Percentiles rank a stretch among this genome's conserved stretches.
These are phyloP conservation scores for Cataglyphis albicans DNA, from an alignment of 2,888 invertebrate species.

Conservation along the genomic window DNA sequence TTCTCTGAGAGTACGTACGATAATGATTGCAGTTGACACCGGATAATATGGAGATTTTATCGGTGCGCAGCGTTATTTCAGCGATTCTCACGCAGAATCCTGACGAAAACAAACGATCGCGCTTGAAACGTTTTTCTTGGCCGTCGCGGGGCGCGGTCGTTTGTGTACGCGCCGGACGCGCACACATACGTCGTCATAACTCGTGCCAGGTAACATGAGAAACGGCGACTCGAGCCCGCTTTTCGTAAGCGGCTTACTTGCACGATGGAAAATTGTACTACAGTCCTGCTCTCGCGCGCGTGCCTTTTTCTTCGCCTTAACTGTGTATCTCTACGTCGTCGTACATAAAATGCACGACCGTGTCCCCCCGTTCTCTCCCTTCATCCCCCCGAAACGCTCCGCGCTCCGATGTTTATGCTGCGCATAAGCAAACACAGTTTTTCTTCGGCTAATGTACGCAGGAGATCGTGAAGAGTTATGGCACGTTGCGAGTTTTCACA, in stretches of 20 bases:
- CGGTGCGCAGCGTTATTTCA: slow-evolving; percentile 26
- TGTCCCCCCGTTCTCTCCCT: not conserved
- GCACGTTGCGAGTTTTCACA: slow-evolving; percentile 46
- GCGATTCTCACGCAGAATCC: slow-evolving; percentile 55
- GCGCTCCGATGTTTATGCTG: slow-evolving; percentile 59
- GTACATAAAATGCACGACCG: slow-evolving; percentile 55
- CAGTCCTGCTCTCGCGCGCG: slow-evolving; percentile 52
- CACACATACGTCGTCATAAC: slow-evolving; percentile 70
- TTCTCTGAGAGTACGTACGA: not conserved
- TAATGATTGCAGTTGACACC: slow-evolving; percentile 8
- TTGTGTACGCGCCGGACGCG: slow-evolving; percentile 62
- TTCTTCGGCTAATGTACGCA: slow-evolving; percentile 64
- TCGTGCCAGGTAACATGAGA: slow-evolving; percentile 74
- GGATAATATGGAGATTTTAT: not conserved
- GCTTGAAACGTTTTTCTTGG: slow-evolving; percentile 63
- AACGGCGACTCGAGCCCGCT: slow-evolving; percentile 76
- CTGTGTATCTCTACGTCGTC: slow-evolving; percentile 57
- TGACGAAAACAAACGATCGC: slow-evolving; percentile 65
- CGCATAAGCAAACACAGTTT: slow-evolving; percentile 66
- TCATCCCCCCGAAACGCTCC: slow-evolving; percentile 9
- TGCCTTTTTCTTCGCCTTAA: slow-evolving; percentile 67
- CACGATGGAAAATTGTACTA: slow-evolving; percentile 79
- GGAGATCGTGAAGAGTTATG: slow-evolving; percentile 62
- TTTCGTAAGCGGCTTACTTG: slow-evolving; percentile 81
- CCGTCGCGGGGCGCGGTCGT: slow-evolving; percentile 26